phyloP scores from a whole-genome alignment of 2,888 invertebrate species.

The Heliconius sara region DNA sequence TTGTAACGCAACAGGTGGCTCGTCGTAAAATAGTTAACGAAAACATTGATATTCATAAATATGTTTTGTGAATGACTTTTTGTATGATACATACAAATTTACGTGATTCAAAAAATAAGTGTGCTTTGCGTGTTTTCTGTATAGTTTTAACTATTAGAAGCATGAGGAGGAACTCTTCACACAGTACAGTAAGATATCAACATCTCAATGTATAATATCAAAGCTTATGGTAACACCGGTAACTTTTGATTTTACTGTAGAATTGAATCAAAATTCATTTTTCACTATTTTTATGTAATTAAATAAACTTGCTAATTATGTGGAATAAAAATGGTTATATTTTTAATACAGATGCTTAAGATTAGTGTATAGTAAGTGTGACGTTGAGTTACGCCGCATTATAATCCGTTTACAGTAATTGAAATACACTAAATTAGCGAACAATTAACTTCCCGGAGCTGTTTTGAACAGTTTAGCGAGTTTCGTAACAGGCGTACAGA shows the following conservation, averaged over 20 bases:
- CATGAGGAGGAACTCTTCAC: no score
- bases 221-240: background rate
- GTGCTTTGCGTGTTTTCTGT: background rate
- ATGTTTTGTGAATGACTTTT: slow-evolving; percentile 20
- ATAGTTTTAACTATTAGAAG: background rate
- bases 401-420: background rate
- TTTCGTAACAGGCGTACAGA: slow-evolving; percentile 37
- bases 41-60: slow-evolving; percentile 21
- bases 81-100: background rate
- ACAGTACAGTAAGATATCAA: no score
- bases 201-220: no score
- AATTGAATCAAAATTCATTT: background rate
- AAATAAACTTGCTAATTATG: background rate
- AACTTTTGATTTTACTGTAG: background rate
- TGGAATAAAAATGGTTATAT: background rate
- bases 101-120: background rate
- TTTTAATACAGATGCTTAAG: background rate
- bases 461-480: slow-evolving; percentile 27
- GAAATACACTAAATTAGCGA: slow-evolving; percentile 8
- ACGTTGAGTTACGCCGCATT: background rate
- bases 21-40: slow-evolving; percentile 41
- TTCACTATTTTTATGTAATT: background rate
- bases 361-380: background rate
- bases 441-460: background rate
- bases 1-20: slow-evolving; percentile 50